Percentiles rank a stretch among this genome's conserved stretches.
These are phyloP conservation scores for Sarcophaga variegata DNA, from an alignment of 2,888 invertebrate species.

Conservation along the genomic window DNA sequence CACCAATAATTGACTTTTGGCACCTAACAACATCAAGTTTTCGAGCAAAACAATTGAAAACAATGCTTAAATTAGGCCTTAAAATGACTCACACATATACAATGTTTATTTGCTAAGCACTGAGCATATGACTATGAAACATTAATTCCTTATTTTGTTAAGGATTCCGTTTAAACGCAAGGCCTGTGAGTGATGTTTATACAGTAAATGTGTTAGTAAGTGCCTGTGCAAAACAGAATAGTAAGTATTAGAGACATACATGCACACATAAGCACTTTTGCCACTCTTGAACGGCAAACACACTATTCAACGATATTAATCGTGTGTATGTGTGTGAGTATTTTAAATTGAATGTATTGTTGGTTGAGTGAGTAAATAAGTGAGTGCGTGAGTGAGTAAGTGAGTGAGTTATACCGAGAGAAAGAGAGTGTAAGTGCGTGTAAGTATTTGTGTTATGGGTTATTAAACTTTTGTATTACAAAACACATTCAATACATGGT, in stretches of 20 bases:
- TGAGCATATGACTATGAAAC: slow-evolving; percentile 3
- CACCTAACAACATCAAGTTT: too few relatives aligned
- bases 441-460: slow-evolving; percentile 47
- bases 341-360: background rate
- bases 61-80: background rate
- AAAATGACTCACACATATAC: background rate
- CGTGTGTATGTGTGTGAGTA: slow-evolving; percentile 12
- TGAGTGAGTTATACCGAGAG: background rate
- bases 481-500: background rate
- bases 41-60: background rate
- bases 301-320: slow-evolving; percentile 28
- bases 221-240: background rate
- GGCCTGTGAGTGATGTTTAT: background rate
- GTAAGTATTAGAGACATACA: background rate
- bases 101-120: background rate
- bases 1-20: too few relatives aligned
- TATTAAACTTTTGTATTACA: slow-evolving; percentile 54
- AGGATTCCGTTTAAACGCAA: slow-evolving; percentile 16
- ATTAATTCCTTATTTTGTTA: slow-evolving; percentile 36
- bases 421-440: slow-evolving; percentile 13
- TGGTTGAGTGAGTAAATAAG: background rate
- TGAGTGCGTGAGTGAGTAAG: background rate
- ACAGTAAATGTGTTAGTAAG: background rate
- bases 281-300: background rate
- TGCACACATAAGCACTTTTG: slow-evolving; percentile 3